Evolutionary conservation across 2,888 invertebrate genomes (phyloP), one percentile per base, ranked within the genome.

Genomic region (Agonopterix subpropinquella): DNA sequence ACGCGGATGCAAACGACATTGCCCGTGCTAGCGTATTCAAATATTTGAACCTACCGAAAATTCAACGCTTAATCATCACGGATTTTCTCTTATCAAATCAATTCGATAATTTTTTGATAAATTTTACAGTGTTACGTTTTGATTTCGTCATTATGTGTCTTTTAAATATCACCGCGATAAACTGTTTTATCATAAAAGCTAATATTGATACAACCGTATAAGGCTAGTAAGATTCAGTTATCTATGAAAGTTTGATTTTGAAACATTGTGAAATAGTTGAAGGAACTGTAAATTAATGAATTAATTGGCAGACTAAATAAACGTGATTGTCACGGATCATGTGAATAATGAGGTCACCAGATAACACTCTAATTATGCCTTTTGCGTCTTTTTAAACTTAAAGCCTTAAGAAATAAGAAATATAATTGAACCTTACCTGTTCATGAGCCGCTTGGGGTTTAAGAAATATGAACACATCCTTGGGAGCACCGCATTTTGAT

Each of bases 401-500:
- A 28, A 5, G 28, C 28, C 4, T 28, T 28, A 28, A 28, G 18
- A 18, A 4, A 18, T 18, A 18, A 18, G 28, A 28, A 28, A 28
- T 28, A 28, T 28, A 28, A 28, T 28, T 28, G 5, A 7, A 51
- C 50, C 50, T 68, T 72, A 87, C 87, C 80, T 80, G 77, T 57
- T 83, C 73, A 51, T 82, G 77, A 5, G 78, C 72, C 15, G 70
- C 73, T 51, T 70, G 67, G 1, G 73, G 70, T 11, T 73, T 72
- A 41, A 88, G 62, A 47, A 73, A 70, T 10, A 80, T 67, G 64
- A 86, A 87, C 35, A 80, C 80, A 36, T 85, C 85, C 58, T 79
- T 81, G 5, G 88, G 87, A 9, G 70, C 73, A 9, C 86, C 85
- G 51, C 88, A 88, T 53, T 69, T 75, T 10, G 88, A 77, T 48